Evolutionary conservation across 1,140 invertebrate genomes (phyloP).

Genomic region (Plutomurus gul): DNA sequence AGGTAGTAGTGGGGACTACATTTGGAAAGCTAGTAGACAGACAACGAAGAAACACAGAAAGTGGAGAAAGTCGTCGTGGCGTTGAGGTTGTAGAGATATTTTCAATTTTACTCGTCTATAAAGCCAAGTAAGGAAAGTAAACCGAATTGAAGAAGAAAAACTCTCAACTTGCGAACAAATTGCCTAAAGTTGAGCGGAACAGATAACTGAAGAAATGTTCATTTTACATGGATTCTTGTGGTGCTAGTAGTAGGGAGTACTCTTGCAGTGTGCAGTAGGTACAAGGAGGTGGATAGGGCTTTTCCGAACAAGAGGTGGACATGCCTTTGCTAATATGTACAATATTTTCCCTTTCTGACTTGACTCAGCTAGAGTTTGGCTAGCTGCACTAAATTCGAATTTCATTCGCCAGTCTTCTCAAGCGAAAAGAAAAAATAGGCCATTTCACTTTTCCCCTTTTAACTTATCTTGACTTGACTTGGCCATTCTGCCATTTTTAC

Average conservation of each 20-base stretch:
- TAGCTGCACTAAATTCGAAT: background rate
- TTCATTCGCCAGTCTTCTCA: background rate
- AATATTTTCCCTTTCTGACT: constrained; percentile 2
- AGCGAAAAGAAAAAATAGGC: background rate
- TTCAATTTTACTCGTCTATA: background rate
- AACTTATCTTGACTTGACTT: background rate
- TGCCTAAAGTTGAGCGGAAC: constrained; percentile 7
- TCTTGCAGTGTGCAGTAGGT: background rate
- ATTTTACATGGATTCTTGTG: background rate
- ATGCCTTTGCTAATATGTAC: constrained; percentile 1
- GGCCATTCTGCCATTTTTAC: background rate
- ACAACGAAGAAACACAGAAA: too few species aligned
- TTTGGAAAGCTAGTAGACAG: too few species aligned
- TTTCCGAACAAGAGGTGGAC: background rate
- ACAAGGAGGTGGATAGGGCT: background rate
- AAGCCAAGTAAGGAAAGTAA: background rate
- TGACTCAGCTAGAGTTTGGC: background rate
- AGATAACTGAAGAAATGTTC: background rate
- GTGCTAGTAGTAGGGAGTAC: background rate
- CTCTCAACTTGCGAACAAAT: constrained; percentile 13
- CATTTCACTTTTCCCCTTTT: background rate
- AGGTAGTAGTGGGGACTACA: too few species aligned
- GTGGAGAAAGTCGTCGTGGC: too few species aligned
- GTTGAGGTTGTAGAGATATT: background rate
- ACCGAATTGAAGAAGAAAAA: background rate